Base-by-base conservation (phyloP, 2,113 vertebrate genomes). In the Oryzias celebensis region DNA sequence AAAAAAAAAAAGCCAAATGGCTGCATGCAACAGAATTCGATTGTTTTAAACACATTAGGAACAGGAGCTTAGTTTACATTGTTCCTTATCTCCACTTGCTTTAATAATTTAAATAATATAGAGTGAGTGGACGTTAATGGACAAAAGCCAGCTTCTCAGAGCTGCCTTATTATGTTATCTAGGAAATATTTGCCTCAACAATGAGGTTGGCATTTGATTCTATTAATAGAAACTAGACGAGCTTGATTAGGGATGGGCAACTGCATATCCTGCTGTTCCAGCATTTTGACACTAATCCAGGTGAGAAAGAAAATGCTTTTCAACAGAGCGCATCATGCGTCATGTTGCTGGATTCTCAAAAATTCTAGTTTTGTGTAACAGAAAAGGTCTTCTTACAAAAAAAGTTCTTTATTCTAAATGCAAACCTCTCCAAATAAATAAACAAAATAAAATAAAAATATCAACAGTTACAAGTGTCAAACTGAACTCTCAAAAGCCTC, bases 161-260 rank as follows among this genome's bases (percentile, higher is more conserved):
- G 47, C 12, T 49, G 15, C 17, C 7, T 52, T 26, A 61, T 51
- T 42, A 43, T 45, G 63, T 23, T 2, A 20, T 51, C 28, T 69
- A 50, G 56, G 24, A 55, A 53, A 52, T 22, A 52, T 3, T 59
- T 22, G 23, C 54, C 14, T 45, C 67, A 69, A 68, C 24, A 50
- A 31, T 36, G 31, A 4, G 36, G 22, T 44, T 62, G 12, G 31
- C 6, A 42, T 58, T 50, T 7, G 36, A 24, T 57, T 66, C 68
- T 73, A 79, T 59, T 70, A 77, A 72, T 68, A 75, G 65, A 42
- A 72, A 47, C 48, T 58, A 54, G 7, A 62, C 14, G 31, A 63
- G 54, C 13, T 48, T 64, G 63, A 74, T 58, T 58, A 62, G 42
- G 54, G 62, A 71, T 41, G n/a, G 54, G 24, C 50, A n/a, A 59